These are phyloP conservation scores for Sander vitreus DNA, from an alignment of 2,113 vertebrate species.

Conservation along the genomic window DNA sequence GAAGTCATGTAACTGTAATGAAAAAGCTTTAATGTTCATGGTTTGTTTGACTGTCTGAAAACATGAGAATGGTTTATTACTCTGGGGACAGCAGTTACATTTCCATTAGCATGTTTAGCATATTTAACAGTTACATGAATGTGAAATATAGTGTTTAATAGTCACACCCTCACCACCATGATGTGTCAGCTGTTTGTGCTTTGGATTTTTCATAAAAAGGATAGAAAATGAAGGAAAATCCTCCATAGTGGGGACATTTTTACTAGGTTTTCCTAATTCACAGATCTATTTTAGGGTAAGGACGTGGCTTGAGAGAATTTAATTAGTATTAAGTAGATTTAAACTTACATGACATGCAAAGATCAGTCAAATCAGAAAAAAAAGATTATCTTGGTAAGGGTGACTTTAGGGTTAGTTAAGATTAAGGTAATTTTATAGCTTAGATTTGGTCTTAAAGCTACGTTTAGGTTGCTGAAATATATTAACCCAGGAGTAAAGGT, in stretches of 20 bases:
- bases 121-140: background rate
- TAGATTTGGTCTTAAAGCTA: background rate
- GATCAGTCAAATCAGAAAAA: background rate
- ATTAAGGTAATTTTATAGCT: background rate
- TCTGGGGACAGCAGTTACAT: background rate
- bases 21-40: background rate
- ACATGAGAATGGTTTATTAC: background rate
- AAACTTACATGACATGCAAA: background rate
- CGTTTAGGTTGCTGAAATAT: background rate
- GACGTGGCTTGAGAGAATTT: background rate
- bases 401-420: background rate
- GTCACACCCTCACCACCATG: background rate
- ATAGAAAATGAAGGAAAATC: background rate
- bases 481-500: background rate
- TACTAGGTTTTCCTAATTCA: background rate
- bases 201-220: conserved; percentile 11
- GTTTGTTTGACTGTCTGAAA: background rate
- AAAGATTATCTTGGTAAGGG: background rate
- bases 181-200: conserved; percentile 1
- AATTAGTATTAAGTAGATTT: background rate
- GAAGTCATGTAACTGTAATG: background rate
- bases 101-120: background rate
- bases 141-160: background rate
- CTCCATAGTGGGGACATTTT: background rate
- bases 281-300: background rate